A percentile compares a stretch with the other conserved stretches of the same genome.
These are phyloP conservation scores for Callionymus lyra DNA, from an alignment of 2,113 vertebrate species.

Conservation along the genomic window DNA sequence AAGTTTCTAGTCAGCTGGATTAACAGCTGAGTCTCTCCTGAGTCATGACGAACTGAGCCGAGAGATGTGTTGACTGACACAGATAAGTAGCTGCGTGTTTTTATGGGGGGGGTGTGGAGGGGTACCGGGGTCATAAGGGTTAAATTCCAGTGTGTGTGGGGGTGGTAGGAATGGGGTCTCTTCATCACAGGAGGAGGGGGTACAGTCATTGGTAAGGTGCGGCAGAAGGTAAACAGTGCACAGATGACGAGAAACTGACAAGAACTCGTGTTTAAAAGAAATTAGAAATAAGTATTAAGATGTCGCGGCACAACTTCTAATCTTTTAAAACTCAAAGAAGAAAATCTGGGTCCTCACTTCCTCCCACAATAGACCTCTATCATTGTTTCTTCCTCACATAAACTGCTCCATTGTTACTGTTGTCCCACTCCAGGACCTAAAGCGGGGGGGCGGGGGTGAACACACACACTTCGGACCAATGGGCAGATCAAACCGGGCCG, in stretches of 20 bases:
- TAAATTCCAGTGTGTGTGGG: conserved; percentile 53
- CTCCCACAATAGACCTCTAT: conserved; percentile 27
- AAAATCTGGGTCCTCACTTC: conserved; percentile 16
- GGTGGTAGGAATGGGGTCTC: conserved; percentile 38
- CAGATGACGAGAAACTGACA: conserved; percentile 58
- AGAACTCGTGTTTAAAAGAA: no score
- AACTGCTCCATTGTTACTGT: conserved; percentile 56
- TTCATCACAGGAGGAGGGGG: conserved; percentile 35
- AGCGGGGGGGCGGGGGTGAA: conserved; percentile 36
- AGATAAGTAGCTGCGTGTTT: conserved; percentile 21
- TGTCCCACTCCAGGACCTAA: conserved; percentile 40
- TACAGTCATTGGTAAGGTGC: conserved; percentile 34
- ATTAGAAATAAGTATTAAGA: neutral
- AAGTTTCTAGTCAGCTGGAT: no score
- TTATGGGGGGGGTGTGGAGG: conserved; percentile 5
- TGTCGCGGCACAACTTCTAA: neutral
- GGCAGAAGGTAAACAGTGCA: conserved; percentile 58
- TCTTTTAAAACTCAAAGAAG: conserved; percentile 2
- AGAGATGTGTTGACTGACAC: no score
- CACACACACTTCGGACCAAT: conserved; percentile 48
- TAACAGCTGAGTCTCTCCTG: no score
- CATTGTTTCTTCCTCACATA: conserved; percentile 50
- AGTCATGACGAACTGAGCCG: no score
- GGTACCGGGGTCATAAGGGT: conserved; percentile 41
- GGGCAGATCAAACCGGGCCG: conserved; percentile 26